Evolutionary conservation across 2,888 invertebrate genomes (phyloP).

Genomic region (Rhorus exstirpatorius): DNA sequence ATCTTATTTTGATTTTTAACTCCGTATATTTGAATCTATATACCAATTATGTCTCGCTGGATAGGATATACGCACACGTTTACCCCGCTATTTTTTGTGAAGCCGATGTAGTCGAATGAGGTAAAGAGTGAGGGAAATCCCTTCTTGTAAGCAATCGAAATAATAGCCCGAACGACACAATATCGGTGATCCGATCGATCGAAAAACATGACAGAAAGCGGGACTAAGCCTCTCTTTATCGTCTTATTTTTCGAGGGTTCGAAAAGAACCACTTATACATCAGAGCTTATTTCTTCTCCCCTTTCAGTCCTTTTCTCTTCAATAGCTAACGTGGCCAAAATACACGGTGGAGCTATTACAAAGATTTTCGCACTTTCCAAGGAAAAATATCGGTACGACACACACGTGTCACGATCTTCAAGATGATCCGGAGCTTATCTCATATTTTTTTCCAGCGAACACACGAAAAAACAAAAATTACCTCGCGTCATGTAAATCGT

Average conservation of each 20-base stretch:
- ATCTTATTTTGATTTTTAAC: too few relatives aligned
- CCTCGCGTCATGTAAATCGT: neutral
- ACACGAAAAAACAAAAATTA: neutral
- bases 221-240: constrained; percentile 68
- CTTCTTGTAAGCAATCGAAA: constrained; percentile 65
- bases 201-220: constrained; percentile 38
- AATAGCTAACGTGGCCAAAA: neutral
- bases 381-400: too few relatives aligned
- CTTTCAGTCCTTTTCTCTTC: constrained; percentile 14
- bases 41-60: too few relatives aligned
- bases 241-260: constrained; percentile 65
- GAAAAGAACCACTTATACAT: constrained; percentile 57
- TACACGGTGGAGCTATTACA: too few relatives aligned
- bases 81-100: too few relatives aligned
- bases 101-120: too few relatives aligned
- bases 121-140: constrained; percentile 40
- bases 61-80: neutral
- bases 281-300: constrained; percentile 38
- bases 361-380: too few relatives aligned
- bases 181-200: constrained; percentile 68
- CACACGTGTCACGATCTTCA: too few relatives aligned
- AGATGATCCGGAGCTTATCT: too few relatives aligned
- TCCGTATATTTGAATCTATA: too few relatives aligned
- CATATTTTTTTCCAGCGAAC: too few relatives aligned
- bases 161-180: constrained; percentile 65